phyloP scores from a whole-genome alignment of 2,113 vertebrate species.

The Lathamus discolor region DNA sequence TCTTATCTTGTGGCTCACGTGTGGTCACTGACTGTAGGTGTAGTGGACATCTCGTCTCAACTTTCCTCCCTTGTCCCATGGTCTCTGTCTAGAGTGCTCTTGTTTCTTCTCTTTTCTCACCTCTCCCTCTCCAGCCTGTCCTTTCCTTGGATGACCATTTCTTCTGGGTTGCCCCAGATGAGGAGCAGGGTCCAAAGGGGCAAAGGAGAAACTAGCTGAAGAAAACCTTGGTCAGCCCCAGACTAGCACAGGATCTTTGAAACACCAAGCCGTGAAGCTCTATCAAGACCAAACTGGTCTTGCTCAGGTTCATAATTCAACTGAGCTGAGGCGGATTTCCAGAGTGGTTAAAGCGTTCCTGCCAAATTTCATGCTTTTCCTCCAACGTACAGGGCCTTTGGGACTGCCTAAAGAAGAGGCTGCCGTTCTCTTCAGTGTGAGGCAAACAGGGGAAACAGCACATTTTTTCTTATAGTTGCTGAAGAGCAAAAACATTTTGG shows the following conservation, averaged over 20 bases:
- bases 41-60: not conserved
- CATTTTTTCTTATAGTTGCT: not conserved
- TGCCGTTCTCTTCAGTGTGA: not conserved
- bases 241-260: not conserved
- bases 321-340: not conserved
- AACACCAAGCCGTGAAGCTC: not conserved
- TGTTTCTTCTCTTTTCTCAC: not conserved
- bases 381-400: not conserved
- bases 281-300: not conserved
- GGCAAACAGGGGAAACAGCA: not conserved
- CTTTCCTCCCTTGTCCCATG: not conserved
- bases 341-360: not conserved
- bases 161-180: not conserved
- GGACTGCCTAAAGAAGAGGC: not conserved
- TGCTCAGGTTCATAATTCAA: not conserved
- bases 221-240: not conserved
- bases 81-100: not conserved
- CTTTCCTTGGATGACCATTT: not conserved
- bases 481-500: constrained; percentile 7
- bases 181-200: not conserved
- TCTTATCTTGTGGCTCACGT: accelerated
- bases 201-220: not conserved
- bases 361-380: not conserved
- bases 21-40: not conserved
- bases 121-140: not conserved